A percentile compares a stretch with the other conserved stretches of the same genome.
Evolutionary conservation across 2,113 vertebrate species (phyloP).

Genomic region (Pelusios castaneus): DNA sequence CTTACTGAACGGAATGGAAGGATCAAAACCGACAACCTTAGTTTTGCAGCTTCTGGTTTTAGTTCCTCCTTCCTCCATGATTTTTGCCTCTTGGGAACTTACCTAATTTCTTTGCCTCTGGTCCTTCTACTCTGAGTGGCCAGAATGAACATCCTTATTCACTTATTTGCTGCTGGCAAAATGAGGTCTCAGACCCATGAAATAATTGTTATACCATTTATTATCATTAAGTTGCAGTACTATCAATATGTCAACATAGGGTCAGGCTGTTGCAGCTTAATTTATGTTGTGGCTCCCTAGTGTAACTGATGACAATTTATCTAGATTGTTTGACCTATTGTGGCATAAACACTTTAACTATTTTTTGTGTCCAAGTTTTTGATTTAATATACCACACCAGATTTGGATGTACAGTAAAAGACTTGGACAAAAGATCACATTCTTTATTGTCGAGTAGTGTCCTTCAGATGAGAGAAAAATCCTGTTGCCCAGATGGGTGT

Average conservation of each 20-base stretch:
- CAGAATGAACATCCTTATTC: background rate
- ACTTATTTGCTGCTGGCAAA: background rate
- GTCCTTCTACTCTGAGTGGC: background rate
- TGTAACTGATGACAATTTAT: background rate
- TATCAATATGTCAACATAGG: background rate
- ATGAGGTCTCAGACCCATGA: background rate
- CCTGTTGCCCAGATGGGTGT: background rate
- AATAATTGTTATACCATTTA: background rate
- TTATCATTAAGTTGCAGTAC: background rate
- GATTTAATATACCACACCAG: background rate
- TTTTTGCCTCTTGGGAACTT: background rate
- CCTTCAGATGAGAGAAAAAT: background rate
- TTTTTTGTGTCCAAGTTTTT: accelerated
- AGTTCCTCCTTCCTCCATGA: background rate
- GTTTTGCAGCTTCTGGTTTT: background rate
- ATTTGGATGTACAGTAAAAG: background rate
- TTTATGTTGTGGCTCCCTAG: background rate
- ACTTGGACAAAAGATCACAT: background rate
- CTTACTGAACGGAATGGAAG: background rate
- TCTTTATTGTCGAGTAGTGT: accelerated
- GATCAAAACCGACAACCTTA: background rate
- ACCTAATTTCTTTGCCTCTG: background rate
- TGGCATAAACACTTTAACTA: background rate
- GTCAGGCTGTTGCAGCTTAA: background rate
- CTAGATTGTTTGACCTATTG: background rate